Base-by-base conservation (phyloP, 2,797 vertebrate genomes). In the Oreochromis mossambicus region DNA sequence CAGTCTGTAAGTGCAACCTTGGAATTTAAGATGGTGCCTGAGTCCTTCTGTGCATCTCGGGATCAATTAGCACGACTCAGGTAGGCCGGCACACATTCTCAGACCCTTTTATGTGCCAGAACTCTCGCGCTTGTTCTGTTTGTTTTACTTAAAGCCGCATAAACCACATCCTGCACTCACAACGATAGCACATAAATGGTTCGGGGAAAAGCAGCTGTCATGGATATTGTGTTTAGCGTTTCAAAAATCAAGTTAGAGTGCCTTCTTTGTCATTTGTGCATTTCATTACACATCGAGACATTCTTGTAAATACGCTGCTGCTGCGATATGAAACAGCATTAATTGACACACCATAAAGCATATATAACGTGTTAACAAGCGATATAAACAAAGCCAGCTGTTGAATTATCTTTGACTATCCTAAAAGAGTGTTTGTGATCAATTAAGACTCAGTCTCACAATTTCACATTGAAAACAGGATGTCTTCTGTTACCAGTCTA, bases 351-450 rank as follows among this genome's bases (percentile, higher is more conserved):
- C 91, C 91, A 95, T 95, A 95, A 94, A 94, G 88, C 92, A 95
- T 94, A 94, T 93, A 94, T 93, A 95, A 95, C 83, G 83, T 92
- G 94, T 95, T 97, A 95, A 96, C 95, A 95, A 96, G 95, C 95
- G 91, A 92, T 87, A 95, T 94, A 94, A 95, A 92, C 87, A 90
- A 83, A 89, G 91, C 94, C 96, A 96, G 94, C 94, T 95, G 95
- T 94, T 95, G 95, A 93, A 94, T 94, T 93, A 91, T 95, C 92
- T 91, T 94, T 79, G 83, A 90, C 92, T 95, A 87, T 94, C 92
- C 93, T 91, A 86, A 95, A 92, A 94, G 87, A 92, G 93, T 88
- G 89, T 92, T 94, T 92, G 92, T 85, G 92, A 95, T 92, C 94
- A 94, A 96, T 95, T 96, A 95, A 93, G 81, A 84, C 79, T 94